Conservation (phyloP, 2,113 vertebrate species). For the Misgurnus mizolepis region DNA sequence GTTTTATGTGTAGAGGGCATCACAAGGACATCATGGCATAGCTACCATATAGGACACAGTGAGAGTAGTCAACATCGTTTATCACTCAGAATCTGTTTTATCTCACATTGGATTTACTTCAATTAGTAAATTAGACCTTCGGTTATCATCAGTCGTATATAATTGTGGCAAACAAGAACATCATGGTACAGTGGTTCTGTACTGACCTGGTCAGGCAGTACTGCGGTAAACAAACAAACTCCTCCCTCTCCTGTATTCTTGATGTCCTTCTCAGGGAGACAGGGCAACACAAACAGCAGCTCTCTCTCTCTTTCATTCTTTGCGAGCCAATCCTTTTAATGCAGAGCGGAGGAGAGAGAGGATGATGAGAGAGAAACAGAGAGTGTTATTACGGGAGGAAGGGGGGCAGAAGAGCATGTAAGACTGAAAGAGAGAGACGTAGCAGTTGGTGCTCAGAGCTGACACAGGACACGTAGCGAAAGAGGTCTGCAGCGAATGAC, state of each 20-base stretch:
- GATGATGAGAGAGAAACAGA: constrained; percentile 14
- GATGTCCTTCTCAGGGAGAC: constrained; percentile 14
- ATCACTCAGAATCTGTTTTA: no score
- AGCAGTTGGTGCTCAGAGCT: constrained; percentile 41
- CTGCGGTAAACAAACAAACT: constrained; percentile 34
- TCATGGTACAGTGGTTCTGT: neutral
- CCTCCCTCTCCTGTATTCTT: neutral
- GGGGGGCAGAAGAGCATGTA: constrained; percentile 21
- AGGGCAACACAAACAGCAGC: constrained; percentile 13
- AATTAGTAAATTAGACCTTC: no score
- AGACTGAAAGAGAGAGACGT: constrained; percentile 13
- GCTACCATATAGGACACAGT: no score
- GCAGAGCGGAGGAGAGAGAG: constrained; percentile 54
- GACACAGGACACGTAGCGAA: constrained; percentile 42
- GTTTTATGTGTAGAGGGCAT: neutral
- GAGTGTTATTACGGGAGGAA: neutral
- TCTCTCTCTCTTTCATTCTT: constrained; percentile 34
- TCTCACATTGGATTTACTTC: no score
- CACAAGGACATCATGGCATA: neutral
- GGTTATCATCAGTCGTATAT: neutral
- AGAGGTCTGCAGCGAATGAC: constrained; percentile 66
- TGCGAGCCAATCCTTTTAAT: constrained; percentile 61
- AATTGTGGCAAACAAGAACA: neutral
- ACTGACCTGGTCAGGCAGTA: neutral
- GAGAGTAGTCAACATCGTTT: no score